Base-by-base conservation (phyloP, 1,140 invertebrate species). In the Hycleus cichorii region DNA sequence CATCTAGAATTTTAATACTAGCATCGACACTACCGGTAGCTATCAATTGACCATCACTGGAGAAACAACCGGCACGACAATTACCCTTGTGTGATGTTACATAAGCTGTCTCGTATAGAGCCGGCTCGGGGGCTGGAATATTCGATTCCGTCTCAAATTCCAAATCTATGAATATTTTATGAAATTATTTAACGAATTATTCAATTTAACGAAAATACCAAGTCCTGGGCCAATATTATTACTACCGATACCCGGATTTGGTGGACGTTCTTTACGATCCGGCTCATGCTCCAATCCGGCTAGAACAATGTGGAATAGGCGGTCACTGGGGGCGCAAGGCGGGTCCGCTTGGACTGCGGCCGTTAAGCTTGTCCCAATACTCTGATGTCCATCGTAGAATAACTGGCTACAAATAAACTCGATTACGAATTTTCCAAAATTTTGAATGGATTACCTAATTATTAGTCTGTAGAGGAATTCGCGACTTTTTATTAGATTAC, bases 11-110 rank as follows among this genome's bases (percentile, higher is more conserved):
- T 85, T 98, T 99, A 51, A 99, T 99, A 60, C 95, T 98, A 3
- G 95, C 92, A 78, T 99, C 97, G 2, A 93, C 92, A 62, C 94
- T 97, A 18, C 97, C 97, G 2, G 96, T 99, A 1, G 96, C 96
- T n/a, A 98, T 91, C 0, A 99, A 76, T 65, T 95, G 89, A 0
- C 95, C 97, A 78, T 97, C 95, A 6, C 82, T 77, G 62, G 93
- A 97, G 72, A 99, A 99, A 26, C 93, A 93, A 10, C 94, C 95
- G 1, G 94, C 89, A 54, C 95, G 78, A 69, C 96, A 98, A 57
- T 94, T 88, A 57, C 90, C 95, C 78, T 99, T 99, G 72, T 99
- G 97, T 3, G 95, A 95, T 4, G 97, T 99, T 1, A 99, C 94
- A 75, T 99, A 99, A 2, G 95, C 95, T 0, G 97, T 99, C 78